phyloP scores from a whole-genome alignment of 2,888 invertebrate species.

The Phrixothrix hirtus region DNA sequence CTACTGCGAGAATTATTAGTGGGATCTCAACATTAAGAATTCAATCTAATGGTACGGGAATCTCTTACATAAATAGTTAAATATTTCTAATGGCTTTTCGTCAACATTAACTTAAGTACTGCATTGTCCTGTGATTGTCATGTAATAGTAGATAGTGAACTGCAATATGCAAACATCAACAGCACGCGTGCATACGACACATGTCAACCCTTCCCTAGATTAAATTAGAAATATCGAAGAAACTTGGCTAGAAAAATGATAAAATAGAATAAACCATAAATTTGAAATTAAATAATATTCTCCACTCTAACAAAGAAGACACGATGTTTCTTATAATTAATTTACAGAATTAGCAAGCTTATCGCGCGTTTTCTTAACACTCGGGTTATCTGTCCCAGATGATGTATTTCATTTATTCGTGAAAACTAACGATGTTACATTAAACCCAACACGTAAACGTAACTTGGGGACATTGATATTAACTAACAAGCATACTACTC shows the following conservation, averaged over 20 bases:
- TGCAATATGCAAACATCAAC: slow-evolving; percentile 32
- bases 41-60: no score
- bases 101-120: no score
- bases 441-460: slow-evolving; percentile 22
- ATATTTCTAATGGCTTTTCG: no score
- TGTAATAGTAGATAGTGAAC: slow-evolving; percentile 18
- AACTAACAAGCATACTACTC: slow-evolving; percentile 17
- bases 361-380: slow-evolving; percentile 30
- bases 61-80: no score
- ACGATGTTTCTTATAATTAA: slow-evolving; percentile 23
- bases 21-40: no score
- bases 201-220: slow-evolving; percentile 22
- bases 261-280: background rate
- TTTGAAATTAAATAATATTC: background rate
- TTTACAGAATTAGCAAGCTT: slow-evolving; percentile 30
- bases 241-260: no score
- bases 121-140: slow-evolving; percentile 23
- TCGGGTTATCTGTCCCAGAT: slow-evolving; percentile 30
- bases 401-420: slow-evolving; percentile 37
- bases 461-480: slow-evolving; percentile 23
- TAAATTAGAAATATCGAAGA: background rate
- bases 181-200: slow-evolving; percentile 30
- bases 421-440: slow-evolving; percentile 26
- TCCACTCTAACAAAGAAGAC: background rate
- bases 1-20: no score